Conservation (phyloP, 1,140 invertebrate genomes). For the Delia radicum region DNA sequence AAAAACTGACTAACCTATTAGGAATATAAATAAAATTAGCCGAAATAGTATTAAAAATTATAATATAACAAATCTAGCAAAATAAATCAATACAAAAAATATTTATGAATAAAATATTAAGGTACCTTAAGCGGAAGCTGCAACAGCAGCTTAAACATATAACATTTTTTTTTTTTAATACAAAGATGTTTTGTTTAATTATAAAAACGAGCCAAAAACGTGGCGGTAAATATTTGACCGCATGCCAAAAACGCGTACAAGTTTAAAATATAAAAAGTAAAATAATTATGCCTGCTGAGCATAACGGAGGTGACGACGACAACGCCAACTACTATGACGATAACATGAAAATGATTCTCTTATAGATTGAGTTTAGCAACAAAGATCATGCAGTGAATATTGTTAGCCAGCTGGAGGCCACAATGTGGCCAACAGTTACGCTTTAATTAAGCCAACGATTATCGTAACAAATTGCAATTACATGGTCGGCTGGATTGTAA, state of each 20-base stretch:
- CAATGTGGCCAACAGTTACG: constrained; percentile 16
- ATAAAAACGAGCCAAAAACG: neutral
- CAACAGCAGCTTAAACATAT: too few species aligned
- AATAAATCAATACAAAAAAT: too few species aligned
- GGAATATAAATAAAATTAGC: too few species aligned
- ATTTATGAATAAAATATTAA: too few species aligned
- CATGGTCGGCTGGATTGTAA: constrained; percentile 9
- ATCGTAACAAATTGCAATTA: constrained; percentile 15
- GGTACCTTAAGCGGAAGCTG: too few species aligned
- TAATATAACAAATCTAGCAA: too few species aligned
- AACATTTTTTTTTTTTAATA: too few species aligned
- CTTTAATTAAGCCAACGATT: constrained; percentile 21
- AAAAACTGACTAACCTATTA: too few species aligned
- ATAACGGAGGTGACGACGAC: neutral
- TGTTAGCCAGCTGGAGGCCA: constrained; percentile 9
- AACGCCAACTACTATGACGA: neutral
- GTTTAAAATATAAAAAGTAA: neutral
- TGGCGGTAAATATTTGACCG: constrained; percentile 2
- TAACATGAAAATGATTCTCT: neutral
- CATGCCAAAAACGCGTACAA: constrained; percentile 1
- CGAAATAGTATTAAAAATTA: too few species aligned
- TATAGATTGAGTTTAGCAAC: neutral
- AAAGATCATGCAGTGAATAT: neutral
- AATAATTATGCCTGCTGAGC: neutral
- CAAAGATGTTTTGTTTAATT: too few species aligned